A percentile compares a stretch with the other conserved stretches of the same genome.
Conservation (phyloP, 2,888 invertebrate species). For the Hydrotaea diabolus region DNA sequence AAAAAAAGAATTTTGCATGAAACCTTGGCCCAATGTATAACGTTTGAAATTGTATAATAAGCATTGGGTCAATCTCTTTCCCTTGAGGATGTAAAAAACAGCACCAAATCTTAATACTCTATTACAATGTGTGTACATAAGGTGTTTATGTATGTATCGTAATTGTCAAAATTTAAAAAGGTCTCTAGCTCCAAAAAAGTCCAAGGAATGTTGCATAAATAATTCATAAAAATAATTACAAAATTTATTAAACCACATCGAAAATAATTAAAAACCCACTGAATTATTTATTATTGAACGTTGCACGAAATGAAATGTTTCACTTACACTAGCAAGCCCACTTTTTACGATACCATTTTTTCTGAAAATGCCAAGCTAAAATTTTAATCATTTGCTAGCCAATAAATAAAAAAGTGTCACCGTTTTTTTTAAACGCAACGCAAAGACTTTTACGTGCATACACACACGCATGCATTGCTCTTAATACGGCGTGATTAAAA, state of each 20-base stretch:
- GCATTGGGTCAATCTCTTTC: too few species aligned
- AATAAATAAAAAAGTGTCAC: not conserved
- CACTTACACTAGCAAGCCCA: constrained; percentile 4
- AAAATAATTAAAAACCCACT: constrained; percentile 3
- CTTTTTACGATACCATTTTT: constrained; percentile 11
- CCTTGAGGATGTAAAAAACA: too few species aligned
- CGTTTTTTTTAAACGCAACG: not conserved
- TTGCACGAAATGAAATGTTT: not conserved
- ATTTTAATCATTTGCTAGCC: not conserved
- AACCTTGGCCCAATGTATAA: too few species aligned
- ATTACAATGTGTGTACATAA: too few species aligned
- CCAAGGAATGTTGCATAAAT: too few species aligned
- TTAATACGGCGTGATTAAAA: constrained; percentile 20
- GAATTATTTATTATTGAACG: constrained; percentile 6
- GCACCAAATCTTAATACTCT: too few species aligned
- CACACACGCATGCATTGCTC: not conserved
- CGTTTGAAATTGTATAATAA: too few species aligned
- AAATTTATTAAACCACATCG: not conserved
- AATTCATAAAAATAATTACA: not conserved
- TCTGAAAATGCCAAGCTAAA: constrained; percentile 1
- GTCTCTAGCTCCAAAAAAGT: too few species aligned
- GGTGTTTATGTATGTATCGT: too few species aligned
- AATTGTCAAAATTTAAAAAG: too few species aligned
- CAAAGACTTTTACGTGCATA: not conserved
- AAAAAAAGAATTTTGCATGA: too few species aligned